A percentile compares a stretch with the other conserved stretches of the same genome.
Conservation (phyloP, 1,140 invertebrate species). For the Delia radicum region DNA sequence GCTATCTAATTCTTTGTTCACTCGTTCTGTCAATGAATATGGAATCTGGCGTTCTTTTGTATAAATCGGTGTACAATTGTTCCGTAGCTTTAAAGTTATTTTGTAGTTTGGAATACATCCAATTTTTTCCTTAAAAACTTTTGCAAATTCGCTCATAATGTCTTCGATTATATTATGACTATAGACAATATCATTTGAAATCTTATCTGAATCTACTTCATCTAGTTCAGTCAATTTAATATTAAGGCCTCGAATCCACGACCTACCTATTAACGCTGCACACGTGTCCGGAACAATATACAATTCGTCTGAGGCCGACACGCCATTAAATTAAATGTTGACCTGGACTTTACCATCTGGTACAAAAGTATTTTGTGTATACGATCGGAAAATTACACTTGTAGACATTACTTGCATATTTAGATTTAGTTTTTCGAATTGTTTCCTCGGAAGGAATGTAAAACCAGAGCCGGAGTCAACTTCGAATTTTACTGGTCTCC, state of each 20-base stretch:
- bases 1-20: not conserved
- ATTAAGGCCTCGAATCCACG: no score
- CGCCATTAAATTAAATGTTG: not conserved
- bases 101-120: not conserved
- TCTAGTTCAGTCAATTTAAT: not conserved
- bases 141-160: not conserved
- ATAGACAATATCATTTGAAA: no score
- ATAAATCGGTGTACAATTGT: not conserved
- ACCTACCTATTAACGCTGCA: no score
- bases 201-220: not conserved
- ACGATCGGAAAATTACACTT: no score
- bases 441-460: not conserved
- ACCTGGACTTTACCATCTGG: not conserved
- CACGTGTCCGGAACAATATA: not conserved
- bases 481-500: not conserved
- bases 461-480: not conserved
- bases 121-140: not conserved
- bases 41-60: not conserved
- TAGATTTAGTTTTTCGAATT: not conserved
- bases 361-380: not conserved
- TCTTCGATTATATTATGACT: no score
- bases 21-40: not conserved
- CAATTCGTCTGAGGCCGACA: not conserved
- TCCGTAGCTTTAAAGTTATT: not conserved
- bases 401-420: not conserved